phyloP scores from a whole-genome alignment of 2,797 vertebrate genomes.

The Lagorchestes hirsutus region DNA sequence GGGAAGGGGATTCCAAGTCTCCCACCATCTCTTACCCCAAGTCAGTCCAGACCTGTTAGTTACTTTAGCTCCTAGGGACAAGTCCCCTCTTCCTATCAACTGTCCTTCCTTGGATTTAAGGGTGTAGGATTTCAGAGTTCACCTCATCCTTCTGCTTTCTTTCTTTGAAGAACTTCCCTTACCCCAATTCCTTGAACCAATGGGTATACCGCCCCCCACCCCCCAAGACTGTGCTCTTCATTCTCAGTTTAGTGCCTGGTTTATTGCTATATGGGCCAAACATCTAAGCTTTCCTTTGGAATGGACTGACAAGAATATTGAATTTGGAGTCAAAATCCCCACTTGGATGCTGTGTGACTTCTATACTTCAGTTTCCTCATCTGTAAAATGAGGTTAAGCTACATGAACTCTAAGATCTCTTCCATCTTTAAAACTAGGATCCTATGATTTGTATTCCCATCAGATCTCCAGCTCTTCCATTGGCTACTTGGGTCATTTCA shows the following conservation, averaged over 20 bases:
- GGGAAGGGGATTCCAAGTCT: background rate
- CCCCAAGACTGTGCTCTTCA: too few relatives aligned
- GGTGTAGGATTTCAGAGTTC: background rate
- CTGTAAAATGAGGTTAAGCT: background rate
- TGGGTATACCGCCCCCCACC: too few relatives aligned
- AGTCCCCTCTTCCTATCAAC: background rate
- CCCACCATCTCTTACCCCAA: background rate
- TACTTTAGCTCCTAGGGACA: background rate
- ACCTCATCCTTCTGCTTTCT: background rate
- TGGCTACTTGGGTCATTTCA: background rate
- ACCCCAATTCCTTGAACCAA: fast-evolving
- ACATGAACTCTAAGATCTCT: background rate
- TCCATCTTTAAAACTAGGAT: too few relatives aligned
- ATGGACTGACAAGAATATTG: background rate
- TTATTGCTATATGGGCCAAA: too few relatives aligned
- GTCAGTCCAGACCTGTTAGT: background rate
- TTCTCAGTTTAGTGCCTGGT: too few relatives aligned
- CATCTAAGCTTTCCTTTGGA: background rate
- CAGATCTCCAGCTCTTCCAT: background rate
- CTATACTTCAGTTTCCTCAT: background rate
- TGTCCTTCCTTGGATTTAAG: background rate
- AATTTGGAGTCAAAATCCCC: background rate
- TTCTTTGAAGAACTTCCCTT: background rate
- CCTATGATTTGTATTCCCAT: background rate
- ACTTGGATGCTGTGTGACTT: background rate